These are phyloP conservation scores for Esox masquinongy DNA, from an alignment of 2,797 vertebrate species.

Conservation along the genomic window DNA sequence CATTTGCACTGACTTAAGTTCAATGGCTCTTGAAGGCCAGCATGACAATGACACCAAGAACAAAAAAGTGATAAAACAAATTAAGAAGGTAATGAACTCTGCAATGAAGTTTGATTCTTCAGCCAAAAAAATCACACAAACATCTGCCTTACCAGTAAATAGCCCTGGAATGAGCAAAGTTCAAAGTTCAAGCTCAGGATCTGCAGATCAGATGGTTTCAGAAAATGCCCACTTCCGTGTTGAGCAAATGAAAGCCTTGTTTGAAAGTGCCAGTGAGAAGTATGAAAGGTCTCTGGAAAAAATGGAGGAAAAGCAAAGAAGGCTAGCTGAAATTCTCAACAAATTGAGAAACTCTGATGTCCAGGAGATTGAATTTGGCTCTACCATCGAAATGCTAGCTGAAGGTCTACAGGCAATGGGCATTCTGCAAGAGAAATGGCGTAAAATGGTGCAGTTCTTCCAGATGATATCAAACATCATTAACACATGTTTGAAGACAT, in stretches of 20 bases:
- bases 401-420: conserved; percentile 48
- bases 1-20: conserved; percentile 21
- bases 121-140: conserved; percentile 27
- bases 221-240: conserved; percentile 34
- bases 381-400: conserved; percentile 42
- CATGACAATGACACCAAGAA: conserved; percentile 3
- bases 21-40: not conserved
- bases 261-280: conserved; percentile 22
- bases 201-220: not conserved
- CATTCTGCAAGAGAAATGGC: conserved; percentile 50
- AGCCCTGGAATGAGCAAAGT: conserved; percentile 37
- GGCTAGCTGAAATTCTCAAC: conserved; percentile 41
- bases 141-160: conserved; percentile 21
- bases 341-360: conserved; percentile 41
- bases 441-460: conserved; percentile 58
- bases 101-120: conserved; percentile 29
- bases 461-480: conserved; percentile 58
- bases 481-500: conserved; percentile 31
- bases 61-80: not conserved
- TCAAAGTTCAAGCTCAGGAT: not conserved
- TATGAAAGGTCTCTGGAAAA: conserved; percentile 38
- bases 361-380: conserved; percentile 49
- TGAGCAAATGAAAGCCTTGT: conserved; percentile 33
- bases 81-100: conserved; percentile 14
- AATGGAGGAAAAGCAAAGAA: conserved; percentile 44